Conservation (phyloP, 2,113 vertebrate species). For the Delphinus delphis region DNA sequence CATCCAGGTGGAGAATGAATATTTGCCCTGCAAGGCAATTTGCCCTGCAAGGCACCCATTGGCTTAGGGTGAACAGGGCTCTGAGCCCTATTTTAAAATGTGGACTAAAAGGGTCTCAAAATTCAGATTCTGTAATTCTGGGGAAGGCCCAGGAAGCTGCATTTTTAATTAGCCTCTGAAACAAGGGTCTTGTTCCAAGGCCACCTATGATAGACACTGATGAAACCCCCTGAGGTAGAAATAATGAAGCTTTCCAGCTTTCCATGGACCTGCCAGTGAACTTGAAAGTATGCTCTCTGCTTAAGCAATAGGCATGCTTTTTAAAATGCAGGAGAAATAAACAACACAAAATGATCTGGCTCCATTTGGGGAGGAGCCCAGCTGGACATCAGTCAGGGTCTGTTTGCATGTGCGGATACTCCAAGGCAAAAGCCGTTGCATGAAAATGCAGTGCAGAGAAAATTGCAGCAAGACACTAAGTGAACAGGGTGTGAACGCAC, state of each 20-base stretch:
- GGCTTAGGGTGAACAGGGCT: too few species aligned
- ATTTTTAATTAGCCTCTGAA: neutral
- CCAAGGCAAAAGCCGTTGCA: slow-evolving; percentile 67
- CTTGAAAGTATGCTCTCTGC: slow-evolving; percentile 62
- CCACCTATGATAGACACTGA: neutral
- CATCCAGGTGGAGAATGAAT: accelerated
- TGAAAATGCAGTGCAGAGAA: slow-evolving; percentile 68
- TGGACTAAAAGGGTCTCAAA: neutral
- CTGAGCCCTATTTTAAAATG: neutral
- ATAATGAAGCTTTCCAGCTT: slow-evolving; percentile 27
- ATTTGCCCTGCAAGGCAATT: neutral
- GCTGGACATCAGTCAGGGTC: slow-evolving; percentile 73
- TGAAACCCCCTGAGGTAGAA: neutral
- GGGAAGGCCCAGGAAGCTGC: neutral
- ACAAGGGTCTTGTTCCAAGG: neutral
- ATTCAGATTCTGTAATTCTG: neutral
- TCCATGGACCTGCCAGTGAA: neutral
- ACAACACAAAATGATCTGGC: slow-evolving; percentile 73
- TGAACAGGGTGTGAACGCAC: slow-evolving; percentile 75
- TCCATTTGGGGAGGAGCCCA: slow-evolving; percentile 62
- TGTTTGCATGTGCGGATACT: slow-evolving; percentile 76
- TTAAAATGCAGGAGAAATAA: slow-evolving; percentile 65
- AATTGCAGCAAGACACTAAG: slow-evolving; percentile 74
- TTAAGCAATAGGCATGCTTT: slow-evolving; percentile 63
- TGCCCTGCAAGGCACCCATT: too few species aligned